Conservation (phyloP, 2,797 vertebrate genomes). For the Jordanella pulchra region DNA sequence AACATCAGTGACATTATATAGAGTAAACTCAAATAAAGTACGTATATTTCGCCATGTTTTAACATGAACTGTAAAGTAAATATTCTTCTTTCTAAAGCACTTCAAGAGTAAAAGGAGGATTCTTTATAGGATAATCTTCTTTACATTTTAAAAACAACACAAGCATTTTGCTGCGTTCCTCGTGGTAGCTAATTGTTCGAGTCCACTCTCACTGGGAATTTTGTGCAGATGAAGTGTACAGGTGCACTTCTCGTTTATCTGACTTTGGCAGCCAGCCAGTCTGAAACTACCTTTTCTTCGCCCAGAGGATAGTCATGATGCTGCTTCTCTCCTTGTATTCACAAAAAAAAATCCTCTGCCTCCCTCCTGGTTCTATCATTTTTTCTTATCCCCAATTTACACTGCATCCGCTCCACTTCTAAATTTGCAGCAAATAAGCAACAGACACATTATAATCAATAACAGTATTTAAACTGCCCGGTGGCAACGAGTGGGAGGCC, state of each 20-base stretch:
- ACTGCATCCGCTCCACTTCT: too few relatives aligned
- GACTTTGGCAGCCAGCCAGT: conserved; percentile 12
- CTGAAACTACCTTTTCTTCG: conserved; percentile 41
- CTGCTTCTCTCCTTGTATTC: too few relatives aligned
- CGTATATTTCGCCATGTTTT: too few relatives aligned
- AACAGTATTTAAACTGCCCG: too few relatives aligned
- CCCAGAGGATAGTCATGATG: conserved; percentile 12
- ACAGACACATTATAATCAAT: too few relatives aligned
- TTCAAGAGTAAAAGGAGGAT: neutral
- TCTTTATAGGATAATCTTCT: neutral
- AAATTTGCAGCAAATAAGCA: too few relatives aligned
- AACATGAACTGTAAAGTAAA: neutral
- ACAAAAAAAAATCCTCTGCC: too few relatives aligned
- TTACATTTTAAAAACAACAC: conserved; percentile 25
- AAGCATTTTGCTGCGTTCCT: conserved; percentile 23
- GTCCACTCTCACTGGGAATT: neutral
- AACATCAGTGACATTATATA: too few relatives aligned
- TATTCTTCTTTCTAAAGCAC: neutral
- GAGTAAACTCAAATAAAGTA: too few relatives aligned
- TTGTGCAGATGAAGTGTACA: neutral
- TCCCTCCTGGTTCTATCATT: too few relatives aligned
- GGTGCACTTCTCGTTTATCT: conserved; percentile 40
- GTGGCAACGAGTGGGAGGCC: too few relatives aligned
- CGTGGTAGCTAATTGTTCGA: conserved; percentile 25
- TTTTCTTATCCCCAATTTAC: too few relatives aligned